Conservation (phyloP, 2,113 vertebrate species). For the Gila orcuttii region DNA sequence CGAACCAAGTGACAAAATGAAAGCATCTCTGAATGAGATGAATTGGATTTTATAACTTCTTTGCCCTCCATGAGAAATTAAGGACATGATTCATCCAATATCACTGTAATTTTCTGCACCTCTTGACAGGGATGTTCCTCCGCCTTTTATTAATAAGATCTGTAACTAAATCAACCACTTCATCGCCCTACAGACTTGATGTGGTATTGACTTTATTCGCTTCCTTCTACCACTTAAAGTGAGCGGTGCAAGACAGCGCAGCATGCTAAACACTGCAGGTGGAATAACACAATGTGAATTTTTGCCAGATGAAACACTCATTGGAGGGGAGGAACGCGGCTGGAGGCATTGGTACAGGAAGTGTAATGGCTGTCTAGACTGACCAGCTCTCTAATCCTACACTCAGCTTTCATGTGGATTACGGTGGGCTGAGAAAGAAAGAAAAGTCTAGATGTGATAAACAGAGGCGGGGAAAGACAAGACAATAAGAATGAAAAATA, state of each 20-base stretch:
- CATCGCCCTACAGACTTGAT: constrained; percentile 2
- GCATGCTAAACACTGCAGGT: constrained; percentile 34
- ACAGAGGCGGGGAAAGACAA: neutral
- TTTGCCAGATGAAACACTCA: constrained; percentile 43
- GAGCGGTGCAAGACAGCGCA: neutral
- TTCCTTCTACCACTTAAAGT: constrained; percentile 9
- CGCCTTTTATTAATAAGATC: constrained; percentile 16
- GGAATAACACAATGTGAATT: constrained; percentile 36
- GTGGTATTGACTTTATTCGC: constrained; percentile 8
- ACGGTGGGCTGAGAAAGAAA: constrained; percentile 7
- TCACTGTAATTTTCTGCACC: constrained; percentile 10
- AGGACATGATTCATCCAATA: neutral
- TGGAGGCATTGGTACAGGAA: constrained; percentile 34
- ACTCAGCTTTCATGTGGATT: constrained; percentile 42
- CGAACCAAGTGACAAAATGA: constrained; percentile 11
- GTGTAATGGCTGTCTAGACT: constrained; percentile 52
- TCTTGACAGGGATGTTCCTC: constrained; percentile 29
- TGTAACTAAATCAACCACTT: constrained; percentile 28
- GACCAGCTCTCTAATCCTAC: constrained; percentile 48
- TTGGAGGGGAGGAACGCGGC: constrained; percentile 37
- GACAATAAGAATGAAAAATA: constrained; percentile 33
- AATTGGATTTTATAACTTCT: neutral
- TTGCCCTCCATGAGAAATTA: constrained; percentile 5
- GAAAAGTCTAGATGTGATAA: constrained; percentile 22
- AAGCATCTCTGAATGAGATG: constrained; percentile 11